Evolutionary conservation across 2,888 invertebrate genomes (phyloP).

Genomic region (Dryadula phaetusa): DNA sequence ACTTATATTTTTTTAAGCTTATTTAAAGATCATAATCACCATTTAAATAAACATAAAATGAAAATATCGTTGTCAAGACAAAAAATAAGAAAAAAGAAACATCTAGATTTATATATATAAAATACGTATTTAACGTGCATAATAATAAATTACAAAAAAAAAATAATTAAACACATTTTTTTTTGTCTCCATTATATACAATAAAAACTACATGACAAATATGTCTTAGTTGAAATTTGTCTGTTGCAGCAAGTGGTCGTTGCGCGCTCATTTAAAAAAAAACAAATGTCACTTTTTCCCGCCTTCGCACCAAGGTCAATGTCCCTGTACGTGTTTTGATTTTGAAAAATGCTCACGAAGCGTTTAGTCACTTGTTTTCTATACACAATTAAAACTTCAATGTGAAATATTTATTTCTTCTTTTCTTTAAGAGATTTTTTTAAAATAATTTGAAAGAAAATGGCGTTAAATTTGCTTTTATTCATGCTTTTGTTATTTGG

Average conservation of each 20-base stretch:
- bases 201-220: conserved; percentile 13
- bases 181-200: background rate
- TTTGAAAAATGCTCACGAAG: conserved; percentile 47
- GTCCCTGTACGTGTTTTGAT: conserved; percentile 39
- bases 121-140: too few species aligned
- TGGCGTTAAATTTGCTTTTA: conserved; percentile 37
- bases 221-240: conserved; percentile 42
- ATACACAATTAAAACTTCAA: conserved; percentile 27
- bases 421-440: background rate
- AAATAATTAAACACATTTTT: too few species aligned
- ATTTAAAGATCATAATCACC: too few species aligned
- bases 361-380: conserved; percentile 30
- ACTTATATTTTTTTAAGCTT: too few species aligned
- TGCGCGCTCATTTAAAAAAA: conserved; percentile 25
- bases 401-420: conserved; percentile 21
- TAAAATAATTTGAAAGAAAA: background rate
- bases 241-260: conserved; percentile 42
- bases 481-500: conserved; percentile 36
- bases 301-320: conserved; percentile 45
- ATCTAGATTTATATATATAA: too few species aligned
- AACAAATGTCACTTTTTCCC: conserved; percentile 43
- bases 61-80: too few species aligned
- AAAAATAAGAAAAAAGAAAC: too few species aligned
- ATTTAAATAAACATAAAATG: too few species aligned
- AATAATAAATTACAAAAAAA: background rate